A percentile compares a stretch with the other conserved stretches of the same genome.
These are phyloP conservation scores for Sapajus apella DNA, from an alignment of 2,113 vertebrate species.

Conservation along the genomic window DNA sequence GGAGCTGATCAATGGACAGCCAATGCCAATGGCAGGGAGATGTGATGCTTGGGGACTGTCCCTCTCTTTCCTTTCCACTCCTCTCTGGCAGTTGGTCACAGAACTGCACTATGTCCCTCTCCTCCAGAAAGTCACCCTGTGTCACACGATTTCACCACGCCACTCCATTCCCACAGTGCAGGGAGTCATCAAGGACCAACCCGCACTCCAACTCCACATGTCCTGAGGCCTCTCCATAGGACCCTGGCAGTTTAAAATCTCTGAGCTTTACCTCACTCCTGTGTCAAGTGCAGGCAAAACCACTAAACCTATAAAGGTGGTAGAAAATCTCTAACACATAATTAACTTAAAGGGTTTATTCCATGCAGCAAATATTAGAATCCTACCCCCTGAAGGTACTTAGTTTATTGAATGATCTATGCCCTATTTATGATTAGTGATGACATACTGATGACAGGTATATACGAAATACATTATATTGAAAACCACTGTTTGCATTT, in stretches of 20 bases:
- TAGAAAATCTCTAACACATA: background rate
- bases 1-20: background rate
- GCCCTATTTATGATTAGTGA: slow-evolving; percentile 40
- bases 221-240: accelerated
- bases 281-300: background rate
- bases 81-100: background rate
- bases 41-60: background rate
- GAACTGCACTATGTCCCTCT: background rate
- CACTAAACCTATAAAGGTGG: background rate
- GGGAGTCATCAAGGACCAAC: background rate
- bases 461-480: slow-evolving; percentile 1
- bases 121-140: background rate
- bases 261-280: background rate
- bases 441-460: slow-evolving; percentile 2
- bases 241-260: background rate
- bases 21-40: background rate
- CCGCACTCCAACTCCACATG: background rate
- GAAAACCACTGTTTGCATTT: background rate
- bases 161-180: background rate
- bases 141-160: background rate
- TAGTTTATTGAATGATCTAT: slow-evolving; percentile 32
- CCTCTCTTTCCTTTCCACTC: background rate
- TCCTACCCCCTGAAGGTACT: background rate
- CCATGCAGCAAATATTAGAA: background rate
- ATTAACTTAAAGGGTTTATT: background rate